Conservation (phyloP, 2,888 invertebrate species). For the Metalampra italica region DNA sequence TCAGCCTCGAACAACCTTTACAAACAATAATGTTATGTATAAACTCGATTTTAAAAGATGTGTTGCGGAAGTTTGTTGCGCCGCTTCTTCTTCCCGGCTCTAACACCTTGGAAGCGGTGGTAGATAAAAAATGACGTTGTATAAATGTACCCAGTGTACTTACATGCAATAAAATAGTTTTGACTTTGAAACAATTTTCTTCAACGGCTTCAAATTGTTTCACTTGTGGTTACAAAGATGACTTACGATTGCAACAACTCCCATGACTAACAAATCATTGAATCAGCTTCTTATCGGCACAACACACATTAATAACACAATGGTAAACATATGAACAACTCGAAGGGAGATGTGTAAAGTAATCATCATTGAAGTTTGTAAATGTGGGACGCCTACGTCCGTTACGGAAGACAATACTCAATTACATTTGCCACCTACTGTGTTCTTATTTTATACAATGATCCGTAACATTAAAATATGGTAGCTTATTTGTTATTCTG, state of each 20-base stretch:
- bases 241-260: constrained; percentile 5
- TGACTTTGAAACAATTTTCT: no score
- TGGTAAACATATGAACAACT: constrained; percentile 24
- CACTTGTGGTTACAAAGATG: no score
- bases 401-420: constrained; percentile 57
- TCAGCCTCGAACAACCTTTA: no score
- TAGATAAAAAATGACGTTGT: no score
- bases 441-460: constrained; percentile 25
- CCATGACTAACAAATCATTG: constrained; percentile 31
- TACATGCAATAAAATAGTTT: no score
- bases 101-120: no score
- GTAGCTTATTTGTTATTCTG: constrained; percentile 17
- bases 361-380: constrained; percentile 21
- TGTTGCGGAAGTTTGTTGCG: no score
- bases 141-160: no score
- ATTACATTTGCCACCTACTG: constrained; percentile 63
- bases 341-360: constrained; percentile 38
- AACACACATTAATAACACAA: constrained; percentile 42
- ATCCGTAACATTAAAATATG: constrained; percentile 16
- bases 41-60: no score
- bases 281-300: constrained; percentile 32
- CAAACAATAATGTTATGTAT: no score
- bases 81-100: no score
- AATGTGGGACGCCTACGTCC: constrained; percentile 44
- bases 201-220: no score